Evolutionary conservation across 2,888 invertebrate species (phyloP), one percentile per base, ranked within the genome.

Genomic region (Neoaliturus tenellus): DNA sequence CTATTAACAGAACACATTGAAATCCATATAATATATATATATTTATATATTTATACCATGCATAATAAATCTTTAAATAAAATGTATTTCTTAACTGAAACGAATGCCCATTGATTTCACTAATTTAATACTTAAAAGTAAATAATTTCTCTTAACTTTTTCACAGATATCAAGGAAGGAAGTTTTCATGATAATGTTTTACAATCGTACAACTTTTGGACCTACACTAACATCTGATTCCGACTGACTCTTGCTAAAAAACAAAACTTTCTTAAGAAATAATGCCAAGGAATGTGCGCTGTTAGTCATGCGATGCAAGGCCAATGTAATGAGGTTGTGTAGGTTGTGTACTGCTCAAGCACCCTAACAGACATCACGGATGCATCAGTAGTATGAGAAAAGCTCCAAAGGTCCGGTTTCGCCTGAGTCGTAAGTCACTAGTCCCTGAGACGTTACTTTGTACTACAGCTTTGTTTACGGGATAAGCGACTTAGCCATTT

Each of bases 101-200:
- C 62, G 80, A 78, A 83, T 83, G 80, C 78, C 83, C 82, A 82
- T 82, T 82, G 82, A 73, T 82, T 82, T 82, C 82, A 82, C 82
- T 82, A 82, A 71, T 81, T 48, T 75, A 44, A 44, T 78, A 78
- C 78, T 78, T 78, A 78, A 67, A 82, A 82, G 82, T 82, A 82
- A 82, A 82, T 82, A 82, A 82, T 82, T 82, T 82, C 82, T 82
- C 71, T 81, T 39, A 48, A 62, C 41, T 62, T 39, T 55, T 81
- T 39, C 62, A 81, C 67, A 58, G 81, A 81, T 67, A 51, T 51
- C 39, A 69, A 81, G 69, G 48, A 67, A 81, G 81, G 81, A 67
- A 48, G 81, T 44, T 39, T 44, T 67, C 28, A 35, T 31, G 25
- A 44, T 69, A 17, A 31, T 41, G 20, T 31, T 78, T 78, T 55